A percentile compares a stretch with the other conserved stretches of the same genome.
Evolutionary conservation across 2,113 vertebrate genomes (phyloP).

Genomic region (Bufo gargarizans): DNA sequence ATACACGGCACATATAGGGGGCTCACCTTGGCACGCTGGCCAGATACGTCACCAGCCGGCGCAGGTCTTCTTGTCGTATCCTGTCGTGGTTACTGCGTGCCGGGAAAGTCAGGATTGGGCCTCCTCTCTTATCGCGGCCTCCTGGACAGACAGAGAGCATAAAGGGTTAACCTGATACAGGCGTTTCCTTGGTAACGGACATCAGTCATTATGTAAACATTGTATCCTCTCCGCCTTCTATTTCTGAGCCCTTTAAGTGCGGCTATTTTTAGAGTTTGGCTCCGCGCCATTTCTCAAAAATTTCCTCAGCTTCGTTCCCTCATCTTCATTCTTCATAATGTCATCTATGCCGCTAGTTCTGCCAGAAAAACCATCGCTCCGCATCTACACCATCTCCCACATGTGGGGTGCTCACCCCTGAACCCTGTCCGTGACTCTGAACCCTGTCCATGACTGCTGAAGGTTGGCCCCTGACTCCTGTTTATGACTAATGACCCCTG

Average conservation of each 20-base stretch:
- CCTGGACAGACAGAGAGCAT: slow-evolving; percentile 72
- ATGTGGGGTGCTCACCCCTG: neutral
- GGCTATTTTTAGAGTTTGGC: slow-evolving; percentile 44
- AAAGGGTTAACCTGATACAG: neutral
- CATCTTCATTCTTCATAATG: neutral
- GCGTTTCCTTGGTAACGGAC: neutral
- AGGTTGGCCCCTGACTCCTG: too few relatives aligned
- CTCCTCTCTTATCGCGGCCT: slow-evolving; percentile 95
- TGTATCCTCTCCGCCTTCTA: slow-evolving; percentile 50
- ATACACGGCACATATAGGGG: neutral
- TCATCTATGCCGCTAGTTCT: neutral
- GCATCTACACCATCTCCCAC: neutral
- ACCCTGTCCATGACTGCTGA: neutral
- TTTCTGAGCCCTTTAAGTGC: slow-evolving; percentile 22
- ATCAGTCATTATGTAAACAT: neutral
- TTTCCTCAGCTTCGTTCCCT: neutral
- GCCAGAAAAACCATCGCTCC: neutral
- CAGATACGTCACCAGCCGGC: slow-evolving; percentile 96
- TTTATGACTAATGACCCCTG: too few relatives aligned
- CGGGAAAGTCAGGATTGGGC: slow-evolving; percentile 95
- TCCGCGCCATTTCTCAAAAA: neutral
- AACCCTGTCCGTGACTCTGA: too few relatives aligned
- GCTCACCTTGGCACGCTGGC: slow-evolving; percentile 92
- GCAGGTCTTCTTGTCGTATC: slow-evolving; percentile 97
- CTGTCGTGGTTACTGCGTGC: slow-evolving; percentile 97